Percentiles rank a stretch among this genome's conserved stretches.
phyloP scores from a whole-genome alignment of 2,113 vertebrate species.

The Crocuta crocuta region DNA sequence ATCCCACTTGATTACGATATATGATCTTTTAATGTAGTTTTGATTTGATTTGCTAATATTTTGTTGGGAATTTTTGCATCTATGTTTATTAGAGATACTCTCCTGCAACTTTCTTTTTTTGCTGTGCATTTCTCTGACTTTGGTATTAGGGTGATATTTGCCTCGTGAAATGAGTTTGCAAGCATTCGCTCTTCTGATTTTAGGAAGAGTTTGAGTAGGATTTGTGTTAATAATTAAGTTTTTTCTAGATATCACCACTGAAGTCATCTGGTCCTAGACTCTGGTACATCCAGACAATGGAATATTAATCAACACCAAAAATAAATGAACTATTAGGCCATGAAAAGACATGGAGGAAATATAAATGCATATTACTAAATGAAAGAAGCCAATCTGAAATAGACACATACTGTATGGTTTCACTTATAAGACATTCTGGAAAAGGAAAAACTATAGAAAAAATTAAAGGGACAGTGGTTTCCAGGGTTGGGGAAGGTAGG shows the following conservation, averaged over 20 bases:
- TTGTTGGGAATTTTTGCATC: neutral
- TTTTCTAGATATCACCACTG: neutral
- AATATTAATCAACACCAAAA: neutral
- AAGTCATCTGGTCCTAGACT: neutral
- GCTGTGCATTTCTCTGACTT: neutral
- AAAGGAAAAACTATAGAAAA: neutral
- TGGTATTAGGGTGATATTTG: neutral
- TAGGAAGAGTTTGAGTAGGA: neutral
- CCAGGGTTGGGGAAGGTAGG: neutral
- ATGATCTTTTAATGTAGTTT: neutral
- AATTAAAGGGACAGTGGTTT: neutral
- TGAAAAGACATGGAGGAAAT: neutral
- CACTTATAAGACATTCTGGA: neutral
- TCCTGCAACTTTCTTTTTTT: neutral
- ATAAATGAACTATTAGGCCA: neutral
- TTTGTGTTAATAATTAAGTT: neutral
- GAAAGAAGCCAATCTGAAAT: neutral
- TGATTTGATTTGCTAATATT: neutral
- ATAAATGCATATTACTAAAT: neutral
- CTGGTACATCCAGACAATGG: neutral
- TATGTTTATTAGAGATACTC: neutral
- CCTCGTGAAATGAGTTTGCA: neutral
- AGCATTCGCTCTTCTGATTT: neutral
- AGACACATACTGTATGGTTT: neutral
- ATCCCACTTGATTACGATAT: neutral